Evolutionary conservation across 2,113 vertebrate genomes (phyloP).

Genomic region (Notiomystis cincta): DNA sequence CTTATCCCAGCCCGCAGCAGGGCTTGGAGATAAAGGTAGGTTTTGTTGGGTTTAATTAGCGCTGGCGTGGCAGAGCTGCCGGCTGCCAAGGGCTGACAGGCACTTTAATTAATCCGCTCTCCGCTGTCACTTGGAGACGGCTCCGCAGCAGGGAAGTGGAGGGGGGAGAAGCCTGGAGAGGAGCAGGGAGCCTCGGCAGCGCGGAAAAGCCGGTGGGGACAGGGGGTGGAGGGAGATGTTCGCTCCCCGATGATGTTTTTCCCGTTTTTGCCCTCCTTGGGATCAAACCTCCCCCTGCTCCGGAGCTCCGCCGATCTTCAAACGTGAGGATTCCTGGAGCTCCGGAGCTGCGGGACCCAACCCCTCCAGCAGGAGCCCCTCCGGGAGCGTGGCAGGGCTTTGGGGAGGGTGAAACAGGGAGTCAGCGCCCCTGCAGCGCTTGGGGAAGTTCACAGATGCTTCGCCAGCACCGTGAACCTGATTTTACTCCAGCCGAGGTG

Average conservation of each 20-base stretch:
- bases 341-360: background rate
- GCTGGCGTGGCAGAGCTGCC: conserved; percentile 1
- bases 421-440: background rate
- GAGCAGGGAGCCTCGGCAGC: background rate
- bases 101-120: conserved; percentile 26
- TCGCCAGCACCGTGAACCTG: background rate
- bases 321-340: background rate
- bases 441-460: background rate
- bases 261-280: accelerated
- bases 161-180: background rate
- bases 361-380: accelerated
- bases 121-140: background rate
- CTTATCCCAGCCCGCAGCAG: background rate
- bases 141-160: background rate
- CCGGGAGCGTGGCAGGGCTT: accelerated
- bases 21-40: background rate
- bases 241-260: background rate
- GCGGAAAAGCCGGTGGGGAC: background rate
- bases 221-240: background rate
- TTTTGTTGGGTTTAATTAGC: conserved; percentile 39
- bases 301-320: background rate
- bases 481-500: background rate
- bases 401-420: background rate
- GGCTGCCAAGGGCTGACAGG: conserved; percentile 45
- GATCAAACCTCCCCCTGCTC: background rate